Base-by-base conservation (phyloP, 2,888 invertebrate species). In the Malthinus seriepunctatus region DNA sequence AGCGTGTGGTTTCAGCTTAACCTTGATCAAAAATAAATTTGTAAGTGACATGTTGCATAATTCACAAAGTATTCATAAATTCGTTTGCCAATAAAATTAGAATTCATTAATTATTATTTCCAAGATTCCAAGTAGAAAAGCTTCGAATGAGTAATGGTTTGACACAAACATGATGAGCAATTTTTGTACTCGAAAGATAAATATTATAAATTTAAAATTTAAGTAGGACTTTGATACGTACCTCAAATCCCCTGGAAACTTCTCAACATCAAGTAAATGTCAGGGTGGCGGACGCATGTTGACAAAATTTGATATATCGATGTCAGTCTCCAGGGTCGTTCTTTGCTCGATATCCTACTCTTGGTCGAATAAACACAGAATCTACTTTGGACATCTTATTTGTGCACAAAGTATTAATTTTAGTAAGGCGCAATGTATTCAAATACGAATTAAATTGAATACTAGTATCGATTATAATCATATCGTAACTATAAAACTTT, bases 281-380 rank as follows among this genome's bases (percentile, higher is more conserved):
- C 61, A 63, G 55, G 59, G 58, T 56, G 60, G 59, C 53, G 56
- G 60, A 71, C 69, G 69, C 77, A 76, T 76, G 60, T 62, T 70
- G 67, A 51, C 63, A 64, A 57, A 56, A 61, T 56, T 60, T 61
- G 50, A 62, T 63, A 51, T 70, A 72, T 72, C 68, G 73, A 73
- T 83, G 84, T 84, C 84, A 84, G 83, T 84, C 84, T 69, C 84
- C 84, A 69, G 84, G 84, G 73, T 84, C 84, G 70, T 78, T 79
- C 66, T 76, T 77, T 56, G 77, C 76, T 73, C 78, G 72, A 69
- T 75, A 76, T 55, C 76, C 76, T 65, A 75, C 71, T 67, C 73
- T 75, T 56, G 73, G 73, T 55, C 75, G 72, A 42, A 73, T 72
- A 62, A 77, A 77, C 11, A 72, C 73, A 15, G 68, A 59, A 44